Conservation (phyloP, 2,888 invertebrate genomes). For the Sicus ferrugineus region DNA sequence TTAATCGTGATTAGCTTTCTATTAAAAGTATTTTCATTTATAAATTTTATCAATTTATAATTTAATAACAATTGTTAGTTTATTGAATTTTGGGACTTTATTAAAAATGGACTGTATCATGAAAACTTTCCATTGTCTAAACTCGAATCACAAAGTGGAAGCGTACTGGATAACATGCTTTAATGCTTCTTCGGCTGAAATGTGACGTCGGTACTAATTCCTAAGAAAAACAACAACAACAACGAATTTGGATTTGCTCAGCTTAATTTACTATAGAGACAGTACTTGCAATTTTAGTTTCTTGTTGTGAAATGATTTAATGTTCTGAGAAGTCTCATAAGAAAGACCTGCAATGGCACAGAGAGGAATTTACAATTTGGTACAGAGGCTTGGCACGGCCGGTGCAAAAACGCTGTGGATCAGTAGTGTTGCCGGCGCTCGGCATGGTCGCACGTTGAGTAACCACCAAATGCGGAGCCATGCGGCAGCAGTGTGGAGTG, state of each 20-base stretch:
- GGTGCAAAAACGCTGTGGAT: background rate
- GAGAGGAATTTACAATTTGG: conserved; percentile 34
- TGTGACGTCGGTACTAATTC: too few species aligned
- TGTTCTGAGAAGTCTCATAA: background rate
- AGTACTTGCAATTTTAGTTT: background rate
- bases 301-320: conserved; percentile 23
- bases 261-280: conserved; percentile 12
- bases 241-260: conserved; percentile 14
- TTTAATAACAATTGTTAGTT: too few species aligned
- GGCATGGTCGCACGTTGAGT: conserved; percentile 34
- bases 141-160: too few species aligned
- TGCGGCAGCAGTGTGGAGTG: conserved; percentile 21
- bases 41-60: too few species aligned
- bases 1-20: too few species aligned
- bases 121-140: too few species aligned
- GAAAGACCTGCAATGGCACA: conserved; percentile 36
- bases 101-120: too few species aligned
- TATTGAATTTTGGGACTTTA: too few species aligned
- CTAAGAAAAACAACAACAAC: too few species aligned
- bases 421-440: conserved; percentile 8
- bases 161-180: too few species aligned
- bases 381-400: conserved; percentile 28
- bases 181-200: too few species aligned
- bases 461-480: conserved; percentile 32
- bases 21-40: too few species aligned